Base-by-base conservation (phyloP, 2,113 vertebrate genomes). In the Rhegmatorhina hoffmannsi region DNA sequence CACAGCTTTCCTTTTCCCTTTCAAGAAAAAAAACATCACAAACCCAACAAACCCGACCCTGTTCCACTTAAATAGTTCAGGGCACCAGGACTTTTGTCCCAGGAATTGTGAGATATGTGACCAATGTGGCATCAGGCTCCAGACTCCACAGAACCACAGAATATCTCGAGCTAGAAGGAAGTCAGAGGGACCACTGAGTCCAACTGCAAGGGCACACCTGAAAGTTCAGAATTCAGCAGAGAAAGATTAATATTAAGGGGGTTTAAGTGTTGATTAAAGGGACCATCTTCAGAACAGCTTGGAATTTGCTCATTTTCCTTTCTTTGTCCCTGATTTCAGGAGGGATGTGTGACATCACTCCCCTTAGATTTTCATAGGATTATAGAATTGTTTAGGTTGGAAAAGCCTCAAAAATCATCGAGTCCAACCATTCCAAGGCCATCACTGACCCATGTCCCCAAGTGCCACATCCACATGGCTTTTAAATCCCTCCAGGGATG, bases 31-130 rank as follows among this genome's bases (percentile, higher is more conserved):
- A 78, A 68, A 72, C 3, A 77, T 16, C 56, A 49, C 17, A 56
- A 68, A 40, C 19, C 19, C 6, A 38, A 52, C 36, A 33, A 59
- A 58, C 4, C 55, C 68, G 63, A 7, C 58, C 58, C 70, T 58
- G 17, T 17, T 56, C 13, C 74, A 40, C 43, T 58, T 17, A 33
- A 63, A 19, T 1, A 68, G 29, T 1, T 68, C 67, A 70, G 29
- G 29, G 56, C 40, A 66, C 8, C 8, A 38, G n/a, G 25, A 20
- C 24, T 58, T 81, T 46, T 47, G 26, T 49, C 33, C 17, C 24
- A 59, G 75, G 31, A 33, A 23, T 1, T 18, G 21, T 4, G 44
- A 74, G 24, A 28, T 1, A 18, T 1, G 0, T 1, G 34, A 47
- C 19, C 38, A 20, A 1, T 18, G 38, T 8, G 6, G 55, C 64